phyloP scores from a whole-genome alignment of 1,140 invertebrate species.

The Drosophila oshimai region DNA sequence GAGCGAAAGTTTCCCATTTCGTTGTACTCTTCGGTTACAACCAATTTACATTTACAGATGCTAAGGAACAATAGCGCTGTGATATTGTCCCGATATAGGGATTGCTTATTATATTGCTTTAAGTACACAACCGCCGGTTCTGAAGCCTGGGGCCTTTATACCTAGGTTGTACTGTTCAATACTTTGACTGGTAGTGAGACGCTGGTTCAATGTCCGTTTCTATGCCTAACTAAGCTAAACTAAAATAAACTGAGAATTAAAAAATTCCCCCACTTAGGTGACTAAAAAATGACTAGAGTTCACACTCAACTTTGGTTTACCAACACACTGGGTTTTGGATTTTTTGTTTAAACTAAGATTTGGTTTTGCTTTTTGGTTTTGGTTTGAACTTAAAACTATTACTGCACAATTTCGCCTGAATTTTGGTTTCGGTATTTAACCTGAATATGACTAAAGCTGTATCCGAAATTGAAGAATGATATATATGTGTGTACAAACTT shows the following conservation, averaged over 20 bases:
- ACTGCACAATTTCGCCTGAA: constrained; percentile 82
- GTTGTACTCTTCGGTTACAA: constrained; percentile 77
- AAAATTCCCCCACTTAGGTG: constrained; percentile 38
- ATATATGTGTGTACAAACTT: constrained; percentile 5
- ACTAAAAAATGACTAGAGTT: constrained; percentile 80
- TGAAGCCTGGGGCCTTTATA: constrained; percentile 57
- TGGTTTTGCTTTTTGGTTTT: constrained; percentile 37
- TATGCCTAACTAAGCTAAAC: constrained; percentile 46
- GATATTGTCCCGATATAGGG: constrained; percentile 56
- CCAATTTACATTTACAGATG: constrained; percentile 45
- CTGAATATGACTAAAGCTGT: constrained; percentile 48
- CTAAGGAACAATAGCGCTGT: constrained; percentile 77
- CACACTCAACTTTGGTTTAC: constrained; percentile 69
- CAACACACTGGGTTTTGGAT: constrained; percentile 50
- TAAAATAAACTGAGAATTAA: constrained; percentile 24
- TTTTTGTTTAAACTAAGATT: constrained; percentile 48
- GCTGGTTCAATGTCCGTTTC: constrained; percentile 73
- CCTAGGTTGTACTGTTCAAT: constrained; percentile 71
- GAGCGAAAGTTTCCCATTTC: constrained; percentile 79
- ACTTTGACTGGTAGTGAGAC: constrained; percentile 78
- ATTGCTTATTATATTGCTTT: constrained; percentile 36
- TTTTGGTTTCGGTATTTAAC: constrained; percentile 52
- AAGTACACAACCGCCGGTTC: constrained; percentile 77
- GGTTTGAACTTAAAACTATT: constrained; percentile 65
- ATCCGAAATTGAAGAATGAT: constrained; percentile 40